Evolutionary conservation across 2,797 vertebrate species (phyloP), one percentile per base, ranked within the genome.

Genomic region (Esox masquinongy): DNA sequence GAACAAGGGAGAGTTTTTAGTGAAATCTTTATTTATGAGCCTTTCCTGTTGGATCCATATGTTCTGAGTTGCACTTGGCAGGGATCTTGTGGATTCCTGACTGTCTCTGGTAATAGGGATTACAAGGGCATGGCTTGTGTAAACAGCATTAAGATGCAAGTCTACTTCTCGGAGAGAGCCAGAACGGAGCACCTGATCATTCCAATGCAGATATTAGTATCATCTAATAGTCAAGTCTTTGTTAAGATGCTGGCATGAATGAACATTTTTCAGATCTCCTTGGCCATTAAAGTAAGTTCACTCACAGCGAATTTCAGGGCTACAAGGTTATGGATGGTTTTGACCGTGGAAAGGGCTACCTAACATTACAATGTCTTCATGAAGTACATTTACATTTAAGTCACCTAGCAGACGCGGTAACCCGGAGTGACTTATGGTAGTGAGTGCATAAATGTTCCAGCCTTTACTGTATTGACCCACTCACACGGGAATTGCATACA

Each of bases 11-110:
- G 73, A 64, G 73, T 56, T 47, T 47, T 47, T 47, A 83, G 72
- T 78, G 68, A 72, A 68, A 84, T 80, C 77, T 85, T 83, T 83
- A 87, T 89, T 87, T 86, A 87, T 84, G 83, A 77, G 82, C 70
- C 74, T 75, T 81, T 86, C 76, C 75, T 86, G 82, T 83, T 73
- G 67, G 64, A 84, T 78, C 82, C 88, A 87, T 88, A 75, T 88
- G 86, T 90, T 90, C 87, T 85, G 70, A 86, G 82, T 88, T 90
- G 80, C 74, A 75, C 73, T 90, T 88, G 85, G 84, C 85, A 82
- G 76, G 53, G 77, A 82, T 79, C 75, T 77, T 81, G 77, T 79
- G 77, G 85, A 86, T 86, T 88, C 81, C 66, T 80, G 77, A 75
- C 72, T 36, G 63, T 64, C 72, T 77, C 75, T 86, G 77, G 75